These are phyloP conservation scores for Falco berigora DNA, from an alignment of 2,797 vertebrate species.

Conservation along the genomic window DNA sequence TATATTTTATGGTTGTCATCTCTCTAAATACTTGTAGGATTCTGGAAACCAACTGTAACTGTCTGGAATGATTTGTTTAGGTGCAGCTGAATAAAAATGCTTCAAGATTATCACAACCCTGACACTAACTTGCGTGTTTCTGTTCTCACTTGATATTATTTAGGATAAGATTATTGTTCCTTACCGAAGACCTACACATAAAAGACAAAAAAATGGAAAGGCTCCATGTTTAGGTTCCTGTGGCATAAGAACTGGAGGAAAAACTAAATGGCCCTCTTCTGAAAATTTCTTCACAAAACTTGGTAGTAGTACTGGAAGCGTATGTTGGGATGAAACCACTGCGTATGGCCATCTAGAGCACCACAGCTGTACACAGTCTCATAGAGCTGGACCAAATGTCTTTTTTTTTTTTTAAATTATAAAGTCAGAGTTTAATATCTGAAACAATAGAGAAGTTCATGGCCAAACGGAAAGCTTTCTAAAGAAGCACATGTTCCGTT, in stretches of 20 bases:
- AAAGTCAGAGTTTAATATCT: background rate
- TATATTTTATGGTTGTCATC: background rate
- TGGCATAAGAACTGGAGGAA: background rate
- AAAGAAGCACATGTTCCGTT: background rate
- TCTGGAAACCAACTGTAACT: background rate
- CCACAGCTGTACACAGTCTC: rapidly evolving
- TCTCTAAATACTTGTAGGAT: background rate
- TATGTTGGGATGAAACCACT: background rate
- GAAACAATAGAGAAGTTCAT: background rate
- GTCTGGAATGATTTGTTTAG: background rate
- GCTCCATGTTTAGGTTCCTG: background rate
- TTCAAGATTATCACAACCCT: background rate
- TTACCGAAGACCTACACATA: background rate
- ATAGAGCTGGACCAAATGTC: background rate
- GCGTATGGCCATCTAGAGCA: background rate
- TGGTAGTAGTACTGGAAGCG: background rate
- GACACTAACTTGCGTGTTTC: background rate
- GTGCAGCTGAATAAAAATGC: background rate
- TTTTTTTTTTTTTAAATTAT: background rate
- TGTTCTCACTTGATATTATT: background rate
- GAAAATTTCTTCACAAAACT: background rate
- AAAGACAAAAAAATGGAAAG: background rate
- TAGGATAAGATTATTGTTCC: background rate
- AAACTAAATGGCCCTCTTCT: background rate
- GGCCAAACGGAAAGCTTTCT: background rate